Conservation (phyloP, 2,888 invertebrate species). For the Barypeithes pellucidus region DNA sequence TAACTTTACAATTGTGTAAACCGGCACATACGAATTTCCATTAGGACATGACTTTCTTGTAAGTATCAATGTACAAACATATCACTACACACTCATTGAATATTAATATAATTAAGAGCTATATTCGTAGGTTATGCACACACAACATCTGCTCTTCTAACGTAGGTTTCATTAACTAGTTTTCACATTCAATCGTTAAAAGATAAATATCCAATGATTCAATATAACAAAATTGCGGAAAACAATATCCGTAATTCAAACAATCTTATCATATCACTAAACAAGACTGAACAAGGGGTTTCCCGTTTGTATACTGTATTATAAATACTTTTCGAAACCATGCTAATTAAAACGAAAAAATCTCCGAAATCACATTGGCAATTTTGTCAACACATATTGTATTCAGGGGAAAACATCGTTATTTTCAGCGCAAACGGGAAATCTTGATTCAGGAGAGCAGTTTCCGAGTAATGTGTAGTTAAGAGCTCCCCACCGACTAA, state of each 20-base stretch:
- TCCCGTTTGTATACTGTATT: background rate
- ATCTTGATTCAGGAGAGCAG: no score
- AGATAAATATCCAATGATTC: constrained; percentile 12
- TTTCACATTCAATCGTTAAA: background rate
- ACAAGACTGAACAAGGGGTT: constrained; percentile 4
- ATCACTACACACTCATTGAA: background rate
- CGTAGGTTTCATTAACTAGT: constrained; percentile 3
- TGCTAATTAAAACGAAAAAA: no score
- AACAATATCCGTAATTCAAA: background rate
- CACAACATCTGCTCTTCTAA: constrained; percentile 16
- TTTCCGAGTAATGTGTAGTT: no score
- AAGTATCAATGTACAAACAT: background rate
- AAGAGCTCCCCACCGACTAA: no score
- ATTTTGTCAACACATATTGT: no score
- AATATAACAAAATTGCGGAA: constrained; percentile 14
- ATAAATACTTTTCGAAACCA: background rate
- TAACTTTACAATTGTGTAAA: no score
- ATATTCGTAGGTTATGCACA: constrained; percentile 7
- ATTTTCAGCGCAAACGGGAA: no score
- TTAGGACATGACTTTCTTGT: background rate
- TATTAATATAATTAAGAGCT: background rate
- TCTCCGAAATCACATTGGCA: no score
- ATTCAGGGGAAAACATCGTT: no score
- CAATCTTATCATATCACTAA: constrained; percentile 2
- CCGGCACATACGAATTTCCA: no score